Conservation (phyloP, 2,888 invertebrate species). For the Osmoderma eremita region DNA sequence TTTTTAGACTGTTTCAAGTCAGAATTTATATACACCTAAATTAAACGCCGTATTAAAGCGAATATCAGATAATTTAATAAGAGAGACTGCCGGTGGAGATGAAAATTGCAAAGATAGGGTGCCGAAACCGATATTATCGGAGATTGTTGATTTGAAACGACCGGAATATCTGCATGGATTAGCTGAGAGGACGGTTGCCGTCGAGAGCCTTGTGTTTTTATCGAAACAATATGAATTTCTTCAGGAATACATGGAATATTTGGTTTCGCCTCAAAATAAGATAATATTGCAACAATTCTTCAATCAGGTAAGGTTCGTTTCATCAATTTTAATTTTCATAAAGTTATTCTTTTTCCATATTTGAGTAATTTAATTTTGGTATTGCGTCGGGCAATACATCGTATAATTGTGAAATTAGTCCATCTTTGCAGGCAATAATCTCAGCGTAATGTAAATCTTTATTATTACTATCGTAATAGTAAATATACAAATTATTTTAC, state of each 20-base stretch:
- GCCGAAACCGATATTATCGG: constrained; percentile 67
- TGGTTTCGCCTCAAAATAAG: constrained; percentile 78
- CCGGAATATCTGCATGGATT: constrained; percentile 84
- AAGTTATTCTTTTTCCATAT: too few species aligned
- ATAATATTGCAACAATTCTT: constrained; percentile 77
- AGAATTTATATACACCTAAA: constrained; percentile 72
- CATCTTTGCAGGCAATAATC: too few species aligned
- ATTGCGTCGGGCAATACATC: too few species aligned
- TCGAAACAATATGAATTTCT: constrained; percentile 87
- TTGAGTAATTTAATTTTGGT: too few species aligned
- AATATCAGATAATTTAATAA: constrained; percentile 79
- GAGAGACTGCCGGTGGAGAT: constrained; percentile 55
- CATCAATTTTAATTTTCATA: neutral
- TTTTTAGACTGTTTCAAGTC: constrained; percentile 65
- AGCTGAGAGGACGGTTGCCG: constrained; percentile 87
- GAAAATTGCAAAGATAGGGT: constrained; percentile 60
- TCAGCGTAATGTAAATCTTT: neutral
- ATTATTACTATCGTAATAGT: neutral
- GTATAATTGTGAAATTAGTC: too few species aligned
- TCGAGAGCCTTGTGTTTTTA: constrained; percentile 92
- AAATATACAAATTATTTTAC: constrained; percentile 4
- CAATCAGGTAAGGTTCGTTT: constrained; percentile 69
- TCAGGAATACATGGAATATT: constrained; percentile 84
- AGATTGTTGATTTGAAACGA: constrained; percentile 73
- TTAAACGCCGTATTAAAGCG: constrained; percentile 79